These are phyloP conservation scores for Pterocles gutturalis DNA, from an alignment of 2,113 vertebrate genomes.

Conservation along the genomic window DNA sequence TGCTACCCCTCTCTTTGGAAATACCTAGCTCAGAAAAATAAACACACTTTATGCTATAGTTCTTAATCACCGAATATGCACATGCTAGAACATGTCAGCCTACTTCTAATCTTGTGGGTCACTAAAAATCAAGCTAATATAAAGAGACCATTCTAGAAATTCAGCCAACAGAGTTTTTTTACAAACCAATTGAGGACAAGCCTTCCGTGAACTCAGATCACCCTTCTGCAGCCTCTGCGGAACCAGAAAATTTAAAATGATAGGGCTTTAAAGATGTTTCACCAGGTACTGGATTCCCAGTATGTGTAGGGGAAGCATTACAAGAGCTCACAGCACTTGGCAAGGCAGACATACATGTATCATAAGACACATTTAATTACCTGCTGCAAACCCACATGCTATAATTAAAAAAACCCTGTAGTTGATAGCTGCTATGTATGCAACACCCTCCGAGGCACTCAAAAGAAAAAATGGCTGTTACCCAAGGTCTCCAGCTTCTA, in stretches of 20 bases:
- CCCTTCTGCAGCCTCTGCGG: background rate
- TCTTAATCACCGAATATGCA: background rate
- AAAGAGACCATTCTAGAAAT: background rate
- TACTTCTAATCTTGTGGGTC: background rate
- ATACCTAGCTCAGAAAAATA: background rate
- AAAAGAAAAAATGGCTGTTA: background rate
- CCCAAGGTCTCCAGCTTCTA: background rate
- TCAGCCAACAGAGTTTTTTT: background rate
- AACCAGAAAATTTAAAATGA: background rate
- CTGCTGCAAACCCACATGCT: background rate
- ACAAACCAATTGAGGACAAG: background rate
- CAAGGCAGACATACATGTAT: accelerated
- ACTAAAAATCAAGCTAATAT: background rate
- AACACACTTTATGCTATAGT: background rate
- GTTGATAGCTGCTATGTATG: accelerated
- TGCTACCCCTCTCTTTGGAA: background rate
- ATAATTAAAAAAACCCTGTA: background rate
- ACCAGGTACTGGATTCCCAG: background rate
- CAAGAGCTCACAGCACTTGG: background rate
- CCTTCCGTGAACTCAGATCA: background rate
- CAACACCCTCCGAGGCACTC: background rate
- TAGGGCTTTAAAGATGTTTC: background rate
- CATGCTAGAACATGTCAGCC: background rate
- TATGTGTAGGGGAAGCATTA: accelerated
- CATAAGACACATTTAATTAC: background rate